Conservation (phyloP, 2,113 vertebrate genomes). For the Colaptes auratus region DNA sequence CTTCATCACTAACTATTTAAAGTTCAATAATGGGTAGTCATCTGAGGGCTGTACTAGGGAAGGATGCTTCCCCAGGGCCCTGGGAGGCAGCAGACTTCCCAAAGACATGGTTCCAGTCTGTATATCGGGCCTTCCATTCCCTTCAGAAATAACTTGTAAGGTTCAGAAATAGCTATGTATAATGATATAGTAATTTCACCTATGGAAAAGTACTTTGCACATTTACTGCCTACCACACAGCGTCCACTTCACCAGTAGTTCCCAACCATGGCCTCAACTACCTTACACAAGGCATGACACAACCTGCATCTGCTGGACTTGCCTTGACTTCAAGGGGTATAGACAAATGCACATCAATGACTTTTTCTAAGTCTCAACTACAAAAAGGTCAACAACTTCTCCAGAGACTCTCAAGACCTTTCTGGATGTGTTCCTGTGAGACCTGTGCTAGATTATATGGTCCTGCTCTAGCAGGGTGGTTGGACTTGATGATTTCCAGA, state of each 20-base stretch:
- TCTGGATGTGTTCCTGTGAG: no score
- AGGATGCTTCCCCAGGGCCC: no score
- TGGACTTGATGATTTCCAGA: no score
- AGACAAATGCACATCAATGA: not conserved
- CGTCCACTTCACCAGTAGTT: not conserved
- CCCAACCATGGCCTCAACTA: not conserved
- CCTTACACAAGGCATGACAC: not conserved
- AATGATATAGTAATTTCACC: not conserved
- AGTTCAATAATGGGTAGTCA: no score
- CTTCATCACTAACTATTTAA: no score
- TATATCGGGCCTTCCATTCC: no score
- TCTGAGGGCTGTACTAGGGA: no score
- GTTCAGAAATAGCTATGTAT: not conserved
- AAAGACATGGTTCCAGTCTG: no score
- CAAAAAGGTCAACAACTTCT: not conserved
- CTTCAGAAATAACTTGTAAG: not conserved
- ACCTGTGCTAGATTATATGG: no score
- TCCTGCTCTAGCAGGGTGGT: no score
- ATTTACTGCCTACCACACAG: not conserved
- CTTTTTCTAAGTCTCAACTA: not conserved
- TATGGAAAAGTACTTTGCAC: not conserved
- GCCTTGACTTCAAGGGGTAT: not conserved
- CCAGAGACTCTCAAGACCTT: no score
- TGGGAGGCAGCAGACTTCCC: no score
- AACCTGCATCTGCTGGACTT: accelerated